phyloP scores from a whole-genome alignment of 1,140 invertebrate genomes.

The Saccostrea cuccullata region DNA sequence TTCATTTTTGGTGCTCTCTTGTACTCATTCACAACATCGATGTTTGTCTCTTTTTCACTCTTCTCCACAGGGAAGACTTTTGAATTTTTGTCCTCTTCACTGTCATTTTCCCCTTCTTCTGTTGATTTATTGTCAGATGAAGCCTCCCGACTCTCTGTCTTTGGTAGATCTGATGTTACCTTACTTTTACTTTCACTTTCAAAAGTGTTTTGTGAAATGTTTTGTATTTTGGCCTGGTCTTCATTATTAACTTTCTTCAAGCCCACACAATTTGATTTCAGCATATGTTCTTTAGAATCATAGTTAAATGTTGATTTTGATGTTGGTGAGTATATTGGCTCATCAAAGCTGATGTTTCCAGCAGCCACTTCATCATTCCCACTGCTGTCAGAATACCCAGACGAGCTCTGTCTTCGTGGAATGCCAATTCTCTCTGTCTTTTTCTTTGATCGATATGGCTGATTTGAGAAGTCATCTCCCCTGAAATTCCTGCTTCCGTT shows the following conservation, averaged over 20 bases:
- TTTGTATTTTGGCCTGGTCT: not conserved
- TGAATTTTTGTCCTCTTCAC: not conserved
- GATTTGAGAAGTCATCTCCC: conserved; percentile 4
- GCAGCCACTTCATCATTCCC: conserved; percentile 62
- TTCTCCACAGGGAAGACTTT: conserved; percentile 19
- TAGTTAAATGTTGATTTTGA: conserved; percentile 34
- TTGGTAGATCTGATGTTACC: not conserved
- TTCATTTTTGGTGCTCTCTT: conserved; percentile 66
- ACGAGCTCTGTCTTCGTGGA: conserved; percentile 50
- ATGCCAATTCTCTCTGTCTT: conserved; percentile 38
- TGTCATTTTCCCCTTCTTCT: not conserved
- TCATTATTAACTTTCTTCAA: conserved; percentile 45
- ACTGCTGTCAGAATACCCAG: conserved; percentile 59
- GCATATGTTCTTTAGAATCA: not conserved
- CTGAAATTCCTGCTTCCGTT: conserved; percentile 45
- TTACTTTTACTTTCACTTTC: not conserved
- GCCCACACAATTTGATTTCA: conserved; percentile 35
- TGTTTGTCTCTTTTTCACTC: conserved; percentile 10
- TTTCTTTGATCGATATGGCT: conserved; percentile 31
- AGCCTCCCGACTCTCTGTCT: not conserved
- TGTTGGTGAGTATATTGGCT: conserved; percentile 69
- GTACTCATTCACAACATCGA: conserved; percentile 42
- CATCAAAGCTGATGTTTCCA: conserved; percentile 75
- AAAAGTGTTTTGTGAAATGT: not conserved
- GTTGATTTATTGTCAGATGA: not conserved